phyloP scores from a whole-genome alignment of 2,797 vertebrate species.

The Tympanoctomys barrerae region DNA sequence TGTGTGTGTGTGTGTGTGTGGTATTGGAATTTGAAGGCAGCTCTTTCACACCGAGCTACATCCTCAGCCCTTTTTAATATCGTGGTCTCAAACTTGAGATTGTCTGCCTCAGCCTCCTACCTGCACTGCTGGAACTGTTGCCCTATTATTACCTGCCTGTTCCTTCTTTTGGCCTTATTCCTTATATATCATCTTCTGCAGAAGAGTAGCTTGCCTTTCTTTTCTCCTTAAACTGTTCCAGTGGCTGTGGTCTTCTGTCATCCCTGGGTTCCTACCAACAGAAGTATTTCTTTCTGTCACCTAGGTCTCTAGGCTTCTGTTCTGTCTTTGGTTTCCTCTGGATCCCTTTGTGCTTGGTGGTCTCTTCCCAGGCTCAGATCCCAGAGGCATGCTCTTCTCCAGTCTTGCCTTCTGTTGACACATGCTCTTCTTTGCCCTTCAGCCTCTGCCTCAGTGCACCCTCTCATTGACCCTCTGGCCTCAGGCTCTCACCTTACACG shows the following conservation, averaged over 20 bases:
- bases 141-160: neutral
- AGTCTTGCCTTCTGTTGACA: constrained; percentile 17
- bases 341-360: accelerated
- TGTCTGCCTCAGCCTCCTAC: neutral
- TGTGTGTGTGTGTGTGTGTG: no score
- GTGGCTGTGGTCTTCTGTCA: neutral
- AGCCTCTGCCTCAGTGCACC: constrained; percentile 99
- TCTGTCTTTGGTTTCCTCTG: neutral
- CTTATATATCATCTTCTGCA: neutral
- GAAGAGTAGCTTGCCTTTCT: neutral
- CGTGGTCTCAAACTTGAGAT: neutral
- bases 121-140: neutral
- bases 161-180: neutral
- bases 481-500: constrained; percentile 98
- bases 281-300: neutral
- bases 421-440: constrained; percentile 81
- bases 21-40: neutral
- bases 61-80: neutral
- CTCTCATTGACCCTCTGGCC: constrained; percentile 98
- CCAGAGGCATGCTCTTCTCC: neutral
- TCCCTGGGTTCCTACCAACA: neutral
- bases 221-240: neutral
- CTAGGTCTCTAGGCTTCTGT: neutral
- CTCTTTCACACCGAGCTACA: neutral
- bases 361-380: constrained; percentile 8